These are phyloP conservation scores for Drymodes brunneopygia DNA, from an alignment of 2,113 vertebrate species.

Conservation along the genomic window DNA sequence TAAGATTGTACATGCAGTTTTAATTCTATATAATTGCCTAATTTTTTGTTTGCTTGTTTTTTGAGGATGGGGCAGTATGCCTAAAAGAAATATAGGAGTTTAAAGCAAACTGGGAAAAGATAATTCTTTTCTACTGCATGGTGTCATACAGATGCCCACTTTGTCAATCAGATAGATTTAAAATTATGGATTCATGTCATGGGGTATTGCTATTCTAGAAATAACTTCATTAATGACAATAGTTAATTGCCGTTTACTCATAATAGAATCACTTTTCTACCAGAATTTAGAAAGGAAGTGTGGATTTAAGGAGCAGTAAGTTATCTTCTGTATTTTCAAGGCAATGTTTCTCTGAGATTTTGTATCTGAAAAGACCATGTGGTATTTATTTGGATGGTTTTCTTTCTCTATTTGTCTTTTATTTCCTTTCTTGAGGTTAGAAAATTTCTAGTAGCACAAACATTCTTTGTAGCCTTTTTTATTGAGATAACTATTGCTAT, in stretches of 20 bases:
- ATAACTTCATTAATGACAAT: neutral
- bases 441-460: neutral
- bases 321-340: neutral
- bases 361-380: neutral
- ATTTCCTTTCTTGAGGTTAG: neutral
- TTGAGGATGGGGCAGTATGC: neutral
- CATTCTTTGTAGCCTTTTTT: neutral
- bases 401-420: neutral
- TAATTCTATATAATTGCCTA: neutral
- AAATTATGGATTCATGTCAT: neutral
- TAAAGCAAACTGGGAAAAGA: neutral
- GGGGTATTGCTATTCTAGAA: neutral
- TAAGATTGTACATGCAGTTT: neutral
- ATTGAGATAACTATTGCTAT: neutral
- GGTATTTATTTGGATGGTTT: neutral
- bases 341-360: neutral
- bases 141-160: neutral
- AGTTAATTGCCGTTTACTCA: neutral
- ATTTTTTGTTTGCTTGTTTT: neutral
- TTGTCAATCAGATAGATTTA: neutral
- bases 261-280: neutral
- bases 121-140: neutral
- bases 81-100: neutral
- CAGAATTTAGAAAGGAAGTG: neutral
- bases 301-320: neutral